phyloP scores from a whole-genome alignment of 2,888 invertebrate species.

The Erebia epiphron region DNA sequence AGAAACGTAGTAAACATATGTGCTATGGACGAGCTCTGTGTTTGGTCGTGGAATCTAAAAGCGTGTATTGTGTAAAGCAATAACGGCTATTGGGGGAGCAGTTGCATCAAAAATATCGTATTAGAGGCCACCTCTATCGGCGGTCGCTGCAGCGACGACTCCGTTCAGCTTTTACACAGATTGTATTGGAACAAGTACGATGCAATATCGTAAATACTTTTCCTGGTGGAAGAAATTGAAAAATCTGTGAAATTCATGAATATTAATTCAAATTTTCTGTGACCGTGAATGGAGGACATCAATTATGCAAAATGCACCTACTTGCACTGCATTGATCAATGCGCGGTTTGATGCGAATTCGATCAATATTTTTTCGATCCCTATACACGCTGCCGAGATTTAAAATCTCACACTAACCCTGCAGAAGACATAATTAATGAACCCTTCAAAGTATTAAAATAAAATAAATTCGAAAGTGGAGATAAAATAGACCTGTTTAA shows the following conservation, averaged over 20 bases:
- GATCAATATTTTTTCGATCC: slow-evolving; percentile 38
- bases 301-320: slow-evolving; percentile 76
- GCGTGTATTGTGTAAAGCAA: slow-evolving; percentile 45
- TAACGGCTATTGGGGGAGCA: slow-evolving; percentile 53
- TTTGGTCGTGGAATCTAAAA: slow-evolving; percentile 40
- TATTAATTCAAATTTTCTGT: slow-evolving; percentile 75
- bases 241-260: slow-evolving; percentile 79
- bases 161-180: slow-evolving; percentile 69
- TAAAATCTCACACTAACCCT: no score
- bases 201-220: slow-evolving; percentile 73
- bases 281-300: slow-evolving; percentile 76
- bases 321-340: slow-evolving; percentile 70
- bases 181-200: slow-evolving; percentile 73
- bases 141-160: slow-evolving; percentile 51
- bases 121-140: slow-evolving; percentile 63
- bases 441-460: no score
- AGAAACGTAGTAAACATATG: slow-evolving; percentile 15
- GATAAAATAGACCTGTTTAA: not conserved
- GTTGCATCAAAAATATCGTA: slow-evolving; percentile 66
- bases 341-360: slow-evolving; percentile 48
- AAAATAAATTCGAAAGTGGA: no score
- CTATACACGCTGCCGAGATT: no score
- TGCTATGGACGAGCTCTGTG: slow-evolving; percentile 15
- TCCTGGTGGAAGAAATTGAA: slow-evolving; percentile 74
- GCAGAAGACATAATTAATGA: no score